A percentile compares a stretch with the other conserved stretches of the same genome.
Evolutionary conservation across 2,113 vertebrate genomes (phyloP).

Genomic region (Mustelus asterias): DNA sequence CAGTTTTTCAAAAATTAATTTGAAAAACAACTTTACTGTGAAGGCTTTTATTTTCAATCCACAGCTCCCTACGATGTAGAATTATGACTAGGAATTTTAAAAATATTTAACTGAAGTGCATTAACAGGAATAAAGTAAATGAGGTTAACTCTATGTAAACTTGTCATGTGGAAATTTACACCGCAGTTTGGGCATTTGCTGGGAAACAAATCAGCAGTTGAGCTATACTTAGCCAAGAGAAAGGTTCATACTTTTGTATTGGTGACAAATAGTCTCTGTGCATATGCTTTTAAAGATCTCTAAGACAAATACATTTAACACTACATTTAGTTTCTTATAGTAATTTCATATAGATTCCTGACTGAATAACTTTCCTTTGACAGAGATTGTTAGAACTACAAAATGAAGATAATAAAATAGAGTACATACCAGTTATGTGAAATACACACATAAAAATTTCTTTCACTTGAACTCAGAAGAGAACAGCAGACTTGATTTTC

Average conservation of each 20-base stretch:
- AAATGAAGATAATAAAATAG: background rate
- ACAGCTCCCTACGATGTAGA: background rate
- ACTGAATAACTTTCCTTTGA: background rate
- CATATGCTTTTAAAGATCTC: background rate
- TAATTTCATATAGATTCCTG: too few relatives aligned
- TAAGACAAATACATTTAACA: background rate
- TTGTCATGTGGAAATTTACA: background rate
- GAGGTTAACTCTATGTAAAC: background rate
- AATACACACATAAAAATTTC: background rate
- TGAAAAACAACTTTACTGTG: background rate
- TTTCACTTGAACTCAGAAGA: background rate
- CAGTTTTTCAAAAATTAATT: background rate
- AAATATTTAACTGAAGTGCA: background rate
- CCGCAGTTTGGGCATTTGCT: background rate
- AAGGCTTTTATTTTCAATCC: background rate
- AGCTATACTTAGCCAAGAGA: background rate
- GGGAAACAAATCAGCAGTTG: background rate
- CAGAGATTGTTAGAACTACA: background rate
- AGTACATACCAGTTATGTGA: background rate
- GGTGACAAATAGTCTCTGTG: background rate
- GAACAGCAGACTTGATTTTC: background rate
- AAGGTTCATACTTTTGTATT: background rate
- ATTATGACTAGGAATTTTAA: background rate
- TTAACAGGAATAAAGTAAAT: background rate
- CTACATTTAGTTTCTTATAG: background rate